Base-by-base conservation (phyloP, 2,113 vertebrate genomes). In the Nothoprocta perdicaria region DNA sequence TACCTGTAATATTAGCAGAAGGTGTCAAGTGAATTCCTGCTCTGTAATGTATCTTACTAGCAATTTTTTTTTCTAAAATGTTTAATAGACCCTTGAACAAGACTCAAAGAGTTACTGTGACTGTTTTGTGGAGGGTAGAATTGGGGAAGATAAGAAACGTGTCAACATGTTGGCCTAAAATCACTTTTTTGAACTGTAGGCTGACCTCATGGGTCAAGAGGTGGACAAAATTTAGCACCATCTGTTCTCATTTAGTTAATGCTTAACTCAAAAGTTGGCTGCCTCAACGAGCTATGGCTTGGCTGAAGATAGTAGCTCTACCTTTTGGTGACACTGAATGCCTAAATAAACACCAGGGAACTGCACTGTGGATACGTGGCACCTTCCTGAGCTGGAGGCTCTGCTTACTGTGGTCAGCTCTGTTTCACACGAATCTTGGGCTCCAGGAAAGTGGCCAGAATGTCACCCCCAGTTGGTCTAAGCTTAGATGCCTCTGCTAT, bases 201-300 rank as follows among this genome's bases (percentile, higher is more conserved):
- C 21, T 80, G 67, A 71, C 78, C 78, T 80, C 38, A 18, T 0
- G 0, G 38, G 75, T 67, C 29, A 90, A 87, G 19, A 63, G 29
- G 22, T 52, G 79, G 63, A 41, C 22, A 89, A 91, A 94, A 87
- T 67, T 80, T 50, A 91, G 67, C 73, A 77, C 31, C 27, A 45
- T 55, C 71, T 94, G 66, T 45, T 88, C 24, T 29, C 66, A 66
- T 27, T 58, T 48, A 76, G 81, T 69, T 89, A 91, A 94, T 83
- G 38, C 8, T 80, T 85, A 85, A 87, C 68, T 19, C 12, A 33
- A 65, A 85, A 74, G 50, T 83, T 2, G 3, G 19, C 35, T 71
- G 60, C 72, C 81, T 78, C 46, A 52, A 38, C n/a, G 55, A 71
- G 46, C n/a, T 58, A n/a, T 9, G 84, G 29, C 31, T 67, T 23